phyloP scores from a whole-genome alignment of 2,113 vertebrate species.

The Bos indicus region DNA sequence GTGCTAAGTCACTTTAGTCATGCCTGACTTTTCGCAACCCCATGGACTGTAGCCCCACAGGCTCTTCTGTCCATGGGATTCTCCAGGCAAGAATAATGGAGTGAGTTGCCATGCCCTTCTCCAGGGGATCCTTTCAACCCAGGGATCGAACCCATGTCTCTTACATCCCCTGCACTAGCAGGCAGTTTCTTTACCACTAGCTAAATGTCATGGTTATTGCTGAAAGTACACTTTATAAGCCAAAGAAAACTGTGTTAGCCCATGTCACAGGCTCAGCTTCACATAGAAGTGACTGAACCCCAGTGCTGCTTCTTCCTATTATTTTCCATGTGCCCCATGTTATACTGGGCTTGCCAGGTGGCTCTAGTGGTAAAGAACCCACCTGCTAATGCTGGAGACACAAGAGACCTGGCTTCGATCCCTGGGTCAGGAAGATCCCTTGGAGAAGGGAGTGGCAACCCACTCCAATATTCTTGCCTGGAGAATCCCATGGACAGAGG shows the following conservation, averaged over 20 bases:
- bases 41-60: neutral
- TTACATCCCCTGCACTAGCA: neutral
- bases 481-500: neutral
- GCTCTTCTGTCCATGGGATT: neutral
- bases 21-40: neutral
- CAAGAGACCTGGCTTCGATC: neutral
- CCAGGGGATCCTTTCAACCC: neutral
- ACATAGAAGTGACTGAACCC: neutral
- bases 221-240: neutral
- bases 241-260: neutral
- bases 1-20: neutral
- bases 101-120: neutral
- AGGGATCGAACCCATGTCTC: fast-evolving
- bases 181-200: neutral
- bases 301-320: neutral
- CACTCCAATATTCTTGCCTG: neutral
- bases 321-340: fast-evolving
- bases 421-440: neutral
- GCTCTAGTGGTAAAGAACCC: neutral
- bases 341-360: neutral
- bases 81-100: neutral
- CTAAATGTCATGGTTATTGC: neutral
- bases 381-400: neutral
- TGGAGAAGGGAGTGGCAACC: neutral
- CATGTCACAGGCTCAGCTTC: neutral